Evolutionary conservation across 1,140 invertebrate genomes (phyloP), one percentile per base, ranked within the genome.

Genomic region (Aethina tumida): DNA sequence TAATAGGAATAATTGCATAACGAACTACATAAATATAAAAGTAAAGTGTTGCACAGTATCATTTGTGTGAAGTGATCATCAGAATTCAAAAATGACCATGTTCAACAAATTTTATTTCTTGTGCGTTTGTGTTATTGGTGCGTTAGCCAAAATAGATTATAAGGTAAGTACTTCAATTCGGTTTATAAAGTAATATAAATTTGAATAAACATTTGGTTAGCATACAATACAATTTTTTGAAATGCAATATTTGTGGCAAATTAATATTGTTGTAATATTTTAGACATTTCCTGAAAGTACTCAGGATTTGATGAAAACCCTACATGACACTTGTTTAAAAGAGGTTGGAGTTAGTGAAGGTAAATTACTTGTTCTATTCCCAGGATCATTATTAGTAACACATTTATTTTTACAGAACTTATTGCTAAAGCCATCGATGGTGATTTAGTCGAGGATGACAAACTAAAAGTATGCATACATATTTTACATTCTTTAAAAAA

Each of bases 311-410:
- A 31, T 35, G 28, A 22, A 37, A 7, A 35, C 30, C 5, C 21
- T 53, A 8, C 47, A 50, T 30, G 18, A 41, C 2, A 33, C 15
- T 2, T 53, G 50, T 22, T 16, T 45, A 3, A 25, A 26, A 8
- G 30, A 50, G 34, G 41, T 35, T 13, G 43, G 45, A 37, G 36
- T 43, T 9, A 6, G 18, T 19, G 40, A 50, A 21, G 37, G 47
- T 49, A 38, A 41, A 14, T 17, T 15, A 15, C n/a, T 24, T 20
- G 12, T 34, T 22, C 14, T 16, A 17, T 30, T 30, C 4, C 9
- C 25, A 30, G 8, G 12, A 29, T 30, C 9, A 9, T 4, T 35
- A 8, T 5, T 25, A 22, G 9, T 27, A 27, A 27, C 13, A 12
- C 15, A 7, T 12, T 29, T 16, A 29, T 21, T 17, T 22, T 41